Base-by-base conservation (phyloP, 2,113 vertebrate species). In the Edolisoma coerulescens region DNA sequence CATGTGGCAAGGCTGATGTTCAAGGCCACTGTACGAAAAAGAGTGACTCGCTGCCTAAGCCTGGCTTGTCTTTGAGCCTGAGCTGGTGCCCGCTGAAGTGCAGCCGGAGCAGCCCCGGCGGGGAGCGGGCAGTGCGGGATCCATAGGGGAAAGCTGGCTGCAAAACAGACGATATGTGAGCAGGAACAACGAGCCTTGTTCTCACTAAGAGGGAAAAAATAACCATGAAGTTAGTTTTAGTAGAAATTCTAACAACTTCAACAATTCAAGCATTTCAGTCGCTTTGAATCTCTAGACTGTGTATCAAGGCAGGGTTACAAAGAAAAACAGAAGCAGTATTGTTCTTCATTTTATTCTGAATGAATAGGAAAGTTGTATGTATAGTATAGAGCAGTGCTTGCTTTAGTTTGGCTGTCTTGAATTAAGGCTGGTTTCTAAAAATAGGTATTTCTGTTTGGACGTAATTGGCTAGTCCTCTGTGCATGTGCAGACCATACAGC, bases 1-100 rank as follows among this genome's bases (percentile, higher is more conserved):
- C 70, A 41, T 32, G 64, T 35, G 76, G 68, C 77, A 68, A 77
- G 80, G 92, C 92, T 90, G 94, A 89, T 83, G 93, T 94, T 96
- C 96, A 93, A 96, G 96, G 95, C 76, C 95, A 28, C 80, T 60
- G 73, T 18, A 65, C 16, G 47, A 44, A 44, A 64, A 63, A 52
- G 7, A 53, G 76, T 7, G 39, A 5, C 18, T 56, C 26, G 44
- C 35, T 37, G 39, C 64, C 27, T 33, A 4, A 47, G 47, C 27
- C 45, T 3, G 86, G 33, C 90, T 79, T 10, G 79, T 33, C 79
- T 47, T 24, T 69, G 88, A 68, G 89, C 71, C 50, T 3, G 59
- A 79, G 59, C 84, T 39, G 86, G 18, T 11, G 74, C 53, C 1
- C n/a, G 57, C 75, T 57, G 60, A 19, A 52, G 74, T 23, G 74